These are phyloP conservation scores for Cecidostiba fungosa DNA, from an alignment of 2,888 invertebrate genomes.

Conservation along the genomic window DNA sequence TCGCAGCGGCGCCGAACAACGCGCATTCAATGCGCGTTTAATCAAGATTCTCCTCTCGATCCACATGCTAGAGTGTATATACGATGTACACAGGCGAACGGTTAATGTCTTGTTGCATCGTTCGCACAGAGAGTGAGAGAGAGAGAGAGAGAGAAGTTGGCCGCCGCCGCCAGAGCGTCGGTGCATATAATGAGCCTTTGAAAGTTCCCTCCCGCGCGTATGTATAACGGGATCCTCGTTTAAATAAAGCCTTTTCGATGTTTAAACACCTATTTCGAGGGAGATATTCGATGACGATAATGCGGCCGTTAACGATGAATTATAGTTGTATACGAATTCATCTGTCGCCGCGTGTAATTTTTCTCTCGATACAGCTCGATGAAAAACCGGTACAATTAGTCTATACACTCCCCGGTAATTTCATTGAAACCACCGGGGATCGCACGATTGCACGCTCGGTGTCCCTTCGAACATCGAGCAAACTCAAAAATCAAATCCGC, in stretches of 20 bases:
- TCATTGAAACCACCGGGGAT: neutral
- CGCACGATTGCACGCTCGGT: neutral
- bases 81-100: slow-evolving; percentile 1
- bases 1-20: slow-evolving; percentile 19
- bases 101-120: slow-evolving; percentile 39
- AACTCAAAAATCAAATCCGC: neutral
- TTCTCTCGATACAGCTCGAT: too few species aligned
- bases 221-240: slow-evolving; percentile 29
- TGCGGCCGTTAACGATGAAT: slow-evolving; percentile 38
- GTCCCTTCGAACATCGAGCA: neutral
- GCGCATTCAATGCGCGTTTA: slow-evolving; percentile 23
- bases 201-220: neutral
- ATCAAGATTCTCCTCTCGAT: slow-evolving; percentile 43
- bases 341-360: neutral
- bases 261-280: too few species aligned
- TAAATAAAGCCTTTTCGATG: slow-evolving; percentile 40
- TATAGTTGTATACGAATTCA: too few species aligned
- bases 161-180: neutral
- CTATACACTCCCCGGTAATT: neutral
- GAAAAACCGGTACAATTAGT: too few species aligned
- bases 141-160: neutral
- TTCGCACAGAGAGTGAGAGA: neutral
- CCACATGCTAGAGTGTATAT: neutral
- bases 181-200: slow-evolving; percentile 42
- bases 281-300: neutral